Percentiles rank a stretch among this genome's conserved stretches.
These are phyloP conservation scores for Scaeva pyrastri DNA, from an alignment of 2,888 invertebrate genomes.

Conservation along the genomic window DNA sequence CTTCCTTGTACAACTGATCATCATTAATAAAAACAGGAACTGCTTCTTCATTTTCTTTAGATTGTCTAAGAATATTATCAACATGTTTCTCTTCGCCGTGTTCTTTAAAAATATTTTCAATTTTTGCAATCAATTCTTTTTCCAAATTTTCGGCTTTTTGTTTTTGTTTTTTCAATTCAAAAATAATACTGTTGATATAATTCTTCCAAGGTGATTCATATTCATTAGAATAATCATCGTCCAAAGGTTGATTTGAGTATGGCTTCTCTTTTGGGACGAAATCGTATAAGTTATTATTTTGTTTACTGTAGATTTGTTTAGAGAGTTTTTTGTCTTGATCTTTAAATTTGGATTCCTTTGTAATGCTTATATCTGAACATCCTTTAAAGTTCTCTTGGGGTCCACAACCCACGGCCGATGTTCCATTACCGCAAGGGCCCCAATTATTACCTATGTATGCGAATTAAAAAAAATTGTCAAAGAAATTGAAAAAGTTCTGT, in stretches of 20 bases:
- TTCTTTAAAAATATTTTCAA: not conserved
- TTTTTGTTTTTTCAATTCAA: not conserved
- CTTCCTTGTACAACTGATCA: too few species aligned
- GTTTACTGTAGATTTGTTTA: not conserved
- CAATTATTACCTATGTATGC: constrained; percentile 83
- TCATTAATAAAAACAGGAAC: too few species aligned
- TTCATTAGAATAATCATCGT: too few species aligned
- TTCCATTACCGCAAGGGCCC: constrained; percentile 84
- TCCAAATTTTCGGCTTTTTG: not conserved
- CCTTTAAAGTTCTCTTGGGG: constrained; percentile 85
- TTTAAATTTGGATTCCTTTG: not conserved
- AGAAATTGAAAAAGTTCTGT: too few species aligned
- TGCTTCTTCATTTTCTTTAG: too few species aligned
- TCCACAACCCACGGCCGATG: constrained; percentile 84
- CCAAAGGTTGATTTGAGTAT: not conserved
- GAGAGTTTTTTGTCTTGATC: not conserved
- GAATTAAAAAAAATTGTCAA: not conserved
- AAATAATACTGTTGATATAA: not conserved
- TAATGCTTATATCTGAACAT: constrained; percentile 84
- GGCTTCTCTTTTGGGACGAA: not conserved
- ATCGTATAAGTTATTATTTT: not conserved
- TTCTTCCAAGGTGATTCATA: not conserved
- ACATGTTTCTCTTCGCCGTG: not conserved
- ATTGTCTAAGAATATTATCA: too few species aligned
- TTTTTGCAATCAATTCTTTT: not conserved